phyloP scores from a whole-genome alignment of 1,140 invertebrate species.

The Epicauta chinensis region DNA sequence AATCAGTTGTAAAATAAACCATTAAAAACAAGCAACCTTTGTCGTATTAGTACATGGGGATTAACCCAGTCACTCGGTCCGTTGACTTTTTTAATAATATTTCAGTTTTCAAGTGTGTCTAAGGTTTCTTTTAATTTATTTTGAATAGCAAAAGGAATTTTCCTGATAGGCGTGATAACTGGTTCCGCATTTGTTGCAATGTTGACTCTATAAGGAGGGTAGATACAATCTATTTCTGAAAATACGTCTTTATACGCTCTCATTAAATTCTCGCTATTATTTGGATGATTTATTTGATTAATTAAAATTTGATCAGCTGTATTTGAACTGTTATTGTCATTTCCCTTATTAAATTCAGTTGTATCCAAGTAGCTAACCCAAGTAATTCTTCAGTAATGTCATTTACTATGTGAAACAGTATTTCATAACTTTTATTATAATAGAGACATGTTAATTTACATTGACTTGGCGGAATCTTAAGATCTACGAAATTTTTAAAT shows the following conservation, averaged over 20 bases:
- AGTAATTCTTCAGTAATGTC: neutral
- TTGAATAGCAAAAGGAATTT: conserved; percentile 31
- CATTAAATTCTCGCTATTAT: neutral
- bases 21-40: too few species aligned
- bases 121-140: conserved; percentile 30
- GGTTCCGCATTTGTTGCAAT: conserved; percentile 17
- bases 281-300: too few species aligned
- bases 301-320: neutral
- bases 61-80: conserved; percentile 43
- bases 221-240: conserved; percentile 12
- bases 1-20: too few species aligned
- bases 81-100: conserved; percentile 34
- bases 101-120: conserved; percentile 20
- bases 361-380: conserved; percentile 7
- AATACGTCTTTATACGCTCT: conserved; percentile 8
- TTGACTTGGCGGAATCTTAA: conserved; percentile 9
- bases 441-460: neutral
- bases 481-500: conserved; percentile 11
- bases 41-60: conserved; percentile 40
- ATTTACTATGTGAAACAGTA: conserved; percentile 10
- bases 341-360: conserved; percentile 5
- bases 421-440: conserved; percentile 6
- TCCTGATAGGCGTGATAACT: conserved; percentile 25
- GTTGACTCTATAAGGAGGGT: conserved; percentile 7
- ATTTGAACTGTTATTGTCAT: neutral